Percentiles rank a stretch among this genome's conserved stretches.
These are phyloP conservation scores for Cataglyphis rosenhaueri DNA, from an alignment of 2,888 invertebrate species.

Conservation along the genomic window DNA sequence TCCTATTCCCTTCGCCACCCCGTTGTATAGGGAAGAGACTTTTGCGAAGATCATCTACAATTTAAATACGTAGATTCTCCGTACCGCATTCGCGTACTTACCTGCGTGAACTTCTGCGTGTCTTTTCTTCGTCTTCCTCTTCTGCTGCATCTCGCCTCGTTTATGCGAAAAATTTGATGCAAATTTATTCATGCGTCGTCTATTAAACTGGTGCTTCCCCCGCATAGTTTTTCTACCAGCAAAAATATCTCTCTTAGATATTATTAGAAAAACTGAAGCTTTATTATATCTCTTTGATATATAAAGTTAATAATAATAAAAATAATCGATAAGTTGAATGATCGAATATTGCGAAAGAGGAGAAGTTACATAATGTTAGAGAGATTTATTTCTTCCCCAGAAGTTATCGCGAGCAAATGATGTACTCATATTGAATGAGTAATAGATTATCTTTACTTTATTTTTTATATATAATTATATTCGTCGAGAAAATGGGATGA, in stretches of 20 bases:
- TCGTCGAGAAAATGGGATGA: not conserved
- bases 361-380: not conserved
- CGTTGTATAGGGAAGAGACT: slow-evolving; percentile 27
- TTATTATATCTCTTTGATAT: not conserved
- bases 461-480: not conserved
- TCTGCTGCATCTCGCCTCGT: slow-evolving; percentile 10
- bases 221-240: slow-evolving; percentile 25
- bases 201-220: slow-evolving; percentile 42
- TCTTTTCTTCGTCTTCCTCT: slow-evolving; percentile 40
- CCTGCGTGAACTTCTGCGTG: slow-evolving; percentile 44
- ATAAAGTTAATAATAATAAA: slow-evolving; percentile 1
- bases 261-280: slow-evolving; percentile 24
- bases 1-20: slow-evolving; percentile 21
- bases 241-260: slow-evolving; percentile 5
- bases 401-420: not conserved
- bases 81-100: slow-evolving; percentile 44
- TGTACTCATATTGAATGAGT: not conserved
- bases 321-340: not conserved
- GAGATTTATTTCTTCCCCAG: not conserved
- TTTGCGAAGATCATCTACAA: slow-evolving; percentile 68
- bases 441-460: not conserved
- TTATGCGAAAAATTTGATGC: slow-evolving; percentile 37
- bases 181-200: slow-evolving; percentile 63
- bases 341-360: not conserved
- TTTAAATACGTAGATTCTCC: slow-evolving; percentile 68